These are phyloP conservation scores for Lathronympha strigana DNA, from an alignment of 2,888 invertebrate genomes.

Conservation along the genomic window DNA sequence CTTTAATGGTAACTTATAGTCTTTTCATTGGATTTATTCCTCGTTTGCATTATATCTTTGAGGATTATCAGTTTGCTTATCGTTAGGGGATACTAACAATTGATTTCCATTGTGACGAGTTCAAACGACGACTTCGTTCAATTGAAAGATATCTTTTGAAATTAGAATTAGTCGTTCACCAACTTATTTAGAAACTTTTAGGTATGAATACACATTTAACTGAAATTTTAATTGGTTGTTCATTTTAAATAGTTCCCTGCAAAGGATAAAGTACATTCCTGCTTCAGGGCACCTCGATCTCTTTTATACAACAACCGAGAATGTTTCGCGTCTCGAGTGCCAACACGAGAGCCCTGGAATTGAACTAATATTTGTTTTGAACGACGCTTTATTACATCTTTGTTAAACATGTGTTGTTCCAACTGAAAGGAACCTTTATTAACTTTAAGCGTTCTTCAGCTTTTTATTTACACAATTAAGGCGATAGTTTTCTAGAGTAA, in stretches of 20 bases:
- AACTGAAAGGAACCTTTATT: conserved; percentile 41
- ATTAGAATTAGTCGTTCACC: conserved; percentile 12
- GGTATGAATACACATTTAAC: background rate
- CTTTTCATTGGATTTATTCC: conserved; percentile 53
- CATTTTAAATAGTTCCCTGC: background rate
- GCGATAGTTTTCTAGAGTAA: conserved; percentile 62
- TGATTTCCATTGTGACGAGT: conserved; percentile 36
- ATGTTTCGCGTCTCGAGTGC: conserved; percentile 31
- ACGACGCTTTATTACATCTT: conserved; percentile 38
- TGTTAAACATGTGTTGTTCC: conserved; percentile 41
- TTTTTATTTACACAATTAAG: conserved; percentile 72
- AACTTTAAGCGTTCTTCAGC: conserved; percentile 47
- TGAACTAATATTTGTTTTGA: conserved; percentile 40
- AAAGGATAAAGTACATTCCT: conserved; percentile 1
- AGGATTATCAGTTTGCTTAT: conserved; percentile 43
- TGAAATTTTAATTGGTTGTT: background rate
- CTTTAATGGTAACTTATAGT: conserved; percentile 57
- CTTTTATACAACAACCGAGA: conserved; percentile 19
- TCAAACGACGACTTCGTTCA: conserved; percentile 17
- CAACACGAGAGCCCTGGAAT: conserved; percentile 23
- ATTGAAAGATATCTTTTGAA: conserved; percentile 22
- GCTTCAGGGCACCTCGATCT: conserved; percentile 20
- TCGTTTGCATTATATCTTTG: conserved; percentile 44
- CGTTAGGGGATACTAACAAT: conserved; percentile 29
- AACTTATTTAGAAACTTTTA: too few relatives aligned